These are phyloP conservation scores for Paramormyrops hopkinsi DNA, from an alignment of 2,797 vertebrate genomes.

Conservation along the genomic window DNA sequence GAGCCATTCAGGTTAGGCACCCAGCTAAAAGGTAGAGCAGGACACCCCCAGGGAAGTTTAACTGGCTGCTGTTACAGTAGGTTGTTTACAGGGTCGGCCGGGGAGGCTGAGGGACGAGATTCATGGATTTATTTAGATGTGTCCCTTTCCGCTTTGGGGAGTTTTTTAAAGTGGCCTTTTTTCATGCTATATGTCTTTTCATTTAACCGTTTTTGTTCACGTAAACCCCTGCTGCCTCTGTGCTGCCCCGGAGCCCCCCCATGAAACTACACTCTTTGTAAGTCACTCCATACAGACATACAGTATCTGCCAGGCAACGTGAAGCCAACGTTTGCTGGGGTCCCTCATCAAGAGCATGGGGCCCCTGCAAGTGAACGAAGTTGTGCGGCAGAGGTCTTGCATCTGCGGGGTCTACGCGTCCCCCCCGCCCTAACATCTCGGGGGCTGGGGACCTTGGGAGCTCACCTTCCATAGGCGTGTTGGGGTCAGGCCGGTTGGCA, in stretches of 20 bases:
- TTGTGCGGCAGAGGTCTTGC: neutral
- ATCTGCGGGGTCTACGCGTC: neutral
- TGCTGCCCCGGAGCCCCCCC: neutral
- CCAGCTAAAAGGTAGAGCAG: neutral
- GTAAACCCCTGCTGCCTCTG: neutral
- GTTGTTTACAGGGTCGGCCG: neutral
- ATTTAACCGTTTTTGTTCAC: neutral
- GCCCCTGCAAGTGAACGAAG: neutral
- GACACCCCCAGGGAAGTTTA: neutral
- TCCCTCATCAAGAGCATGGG: neutral
- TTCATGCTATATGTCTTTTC: neutral
- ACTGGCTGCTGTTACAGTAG: neutral
- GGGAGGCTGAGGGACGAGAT: neutral
- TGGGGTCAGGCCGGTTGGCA: conserved; percentile 86
- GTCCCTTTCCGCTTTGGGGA: neutral
- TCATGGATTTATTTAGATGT: neutral
- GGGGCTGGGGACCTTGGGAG: neutral
- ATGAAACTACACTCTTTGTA: neutral
- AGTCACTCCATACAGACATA: neutral
- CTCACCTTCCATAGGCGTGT: conserved; percentile 92
- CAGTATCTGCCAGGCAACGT: neutral
- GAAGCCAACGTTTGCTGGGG: neutral
- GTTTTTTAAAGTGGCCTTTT: neutral
- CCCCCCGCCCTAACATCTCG: neutral
- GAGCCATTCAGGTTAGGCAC: neutral